Evolutionary conservation across 2,888 invertebrate genomes (phyloP).

Genomic region (Pardosa pseudoannulata): DNA sequence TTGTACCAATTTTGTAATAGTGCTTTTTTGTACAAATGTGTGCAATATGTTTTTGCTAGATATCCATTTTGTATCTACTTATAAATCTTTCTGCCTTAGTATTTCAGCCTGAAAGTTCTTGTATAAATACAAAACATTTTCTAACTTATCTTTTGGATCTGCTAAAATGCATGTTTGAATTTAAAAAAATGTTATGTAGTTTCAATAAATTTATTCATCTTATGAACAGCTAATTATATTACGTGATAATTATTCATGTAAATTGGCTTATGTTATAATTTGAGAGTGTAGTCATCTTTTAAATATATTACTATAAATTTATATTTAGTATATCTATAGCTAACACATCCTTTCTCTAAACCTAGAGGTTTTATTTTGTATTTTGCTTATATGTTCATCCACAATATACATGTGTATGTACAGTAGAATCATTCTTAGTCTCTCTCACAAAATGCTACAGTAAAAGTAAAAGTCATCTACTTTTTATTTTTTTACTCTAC

Average conservation of each 20-base stretch:
- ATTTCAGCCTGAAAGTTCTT: conserved; percentile 18
- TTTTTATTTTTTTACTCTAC: too few relatives aligned
- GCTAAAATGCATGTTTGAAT: conserved; percentile 3
- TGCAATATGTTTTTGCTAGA: conserved; percentile 33
- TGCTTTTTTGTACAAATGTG: conserved; percentile 29
- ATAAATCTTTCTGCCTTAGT: conserved; percentile 33
- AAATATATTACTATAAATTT: too few relatives aligned
- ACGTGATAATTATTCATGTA: background rate
- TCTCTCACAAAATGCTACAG: too few relatives aligned
- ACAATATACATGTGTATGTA: too few relatives aligned
- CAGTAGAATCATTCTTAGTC: too few relatives aligned
- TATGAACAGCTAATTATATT: background rate
- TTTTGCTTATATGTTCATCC: too few relatives aligned
- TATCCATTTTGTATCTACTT: conserved; percentile 23
- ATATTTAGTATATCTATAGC: too few relatives aligned
- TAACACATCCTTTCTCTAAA: too few relatives aligned
- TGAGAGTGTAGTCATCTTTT: too few relatives aligned
- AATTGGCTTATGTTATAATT: background rate
- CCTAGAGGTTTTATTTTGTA: too few relatives aligned
- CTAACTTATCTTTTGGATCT: conserved; percentile 18
- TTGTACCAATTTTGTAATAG: conserved; percentile 23
- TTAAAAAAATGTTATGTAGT: background rate
- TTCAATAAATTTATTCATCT: background rate
- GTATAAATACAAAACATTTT: conserved; percentile 21
- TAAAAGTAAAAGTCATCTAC: too few relatives aligned